Evolutionary conservation across 2,888 invertebrate species (phyloP).

Genomic region (Epistrophe grossulariae): DNA sequence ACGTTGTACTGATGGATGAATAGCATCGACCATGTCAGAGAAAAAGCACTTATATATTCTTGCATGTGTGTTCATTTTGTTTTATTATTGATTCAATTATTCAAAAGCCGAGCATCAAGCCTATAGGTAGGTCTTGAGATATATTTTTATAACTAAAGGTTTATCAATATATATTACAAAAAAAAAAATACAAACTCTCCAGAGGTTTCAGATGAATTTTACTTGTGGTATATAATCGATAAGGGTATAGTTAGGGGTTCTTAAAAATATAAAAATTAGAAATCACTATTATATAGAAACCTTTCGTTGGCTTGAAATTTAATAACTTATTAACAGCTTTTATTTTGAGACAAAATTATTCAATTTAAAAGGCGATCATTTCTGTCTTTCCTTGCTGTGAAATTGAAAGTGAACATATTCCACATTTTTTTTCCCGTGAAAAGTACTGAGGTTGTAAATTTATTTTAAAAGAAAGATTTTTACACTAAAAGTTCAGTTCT

Average conservation of each 20-base stretch:
- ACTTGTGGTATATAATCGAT: not conserved
- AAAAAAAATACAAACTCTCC: not conserved
- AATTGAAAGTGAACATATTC: no score
- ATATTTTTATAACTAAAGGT: not conserved
- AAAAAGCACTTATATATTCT: conserved; percentile 43
- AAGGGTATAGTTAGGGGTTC: not conserved
- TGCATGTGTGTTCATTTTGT: conserved; percentile 54
- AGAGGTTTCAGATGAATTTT: not conserved
- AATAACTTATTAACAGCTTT: not conserved
- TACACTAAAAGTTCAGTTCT: no score
- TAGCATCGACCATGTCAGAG: conserved; percentile 55
- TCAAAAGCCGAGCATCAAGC: conserved; percentile 50
- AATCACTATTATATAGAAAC: not conserved
- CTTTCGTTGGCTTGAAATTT: no score
- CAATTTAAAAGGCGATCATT: no score
- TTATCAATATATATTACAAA: not conserved
- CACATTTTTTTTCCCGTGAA: no score
- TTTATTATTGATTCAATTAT: conserved; percentile 69
- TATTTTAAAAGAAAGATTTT: no score
- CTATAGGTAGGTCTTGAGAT: conserved; percentile 23
- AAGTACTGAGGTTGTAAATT: no score
- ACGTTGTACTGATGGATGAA: conserved; percentile 51
- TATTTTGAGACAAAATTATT: no score
- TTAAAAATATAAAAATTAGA: not conserved
- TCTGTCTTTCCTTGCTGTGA: no score